Percentiles rank a stretch among this genome's conserved stretches.
Evolutionary conservation across 2,797 vertebrate species (phyloP).

Genomic region (Florisuga fusca): DNA sequence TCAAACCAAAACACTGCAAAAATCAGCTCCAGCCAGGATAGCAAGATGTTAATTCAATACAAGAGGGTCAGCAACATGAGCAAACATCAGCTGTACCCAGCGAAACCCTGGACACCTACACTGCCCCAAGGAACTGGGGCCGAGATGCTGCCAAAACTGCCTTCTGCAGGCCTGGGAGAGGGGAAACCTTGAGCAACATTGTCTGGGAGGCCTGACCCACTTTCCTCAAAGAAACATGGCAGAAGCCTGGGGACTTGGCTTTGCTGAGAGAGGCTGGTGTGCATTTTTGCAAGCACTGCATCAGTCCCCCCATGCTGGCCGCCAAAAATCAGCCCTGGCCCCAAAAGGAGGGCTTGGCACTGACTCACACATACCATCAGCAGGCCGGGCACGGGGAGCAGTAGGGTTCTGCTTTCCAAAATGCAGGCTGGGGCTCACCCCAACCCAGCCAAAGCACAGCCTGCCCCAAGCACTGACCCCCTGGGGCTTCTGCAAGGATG

Average conservation of each 20-base stretch:
- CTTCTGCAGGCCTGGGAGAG: not conserved
- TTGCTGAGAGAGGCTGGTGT: not conserved
- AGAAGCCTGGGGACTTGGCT: not conserved
- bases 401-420: not conserved
- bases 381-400: not conserved
- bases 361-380: accelerated
- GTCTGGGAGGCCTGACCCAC: not conserved
- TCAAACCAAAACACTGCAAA: not conserved
- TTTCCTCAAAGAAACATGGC: not conserved
- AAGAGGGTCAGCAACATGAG: not conserved
- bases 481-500: accelerated
- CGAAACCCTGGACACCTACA: not conserved
- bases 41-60: not conserved
- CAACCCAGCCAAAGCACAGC: not conserved
- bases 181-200: not conserved
- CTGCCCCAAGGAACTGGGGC: not conserved
- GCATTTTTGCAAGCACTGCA: not conserved
- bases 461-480: not conserved
- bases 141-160: not conserved
- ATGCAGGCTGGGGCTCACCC: not conserved
- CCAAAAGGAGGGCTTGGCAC: accelerated
- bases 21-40: not conserved
- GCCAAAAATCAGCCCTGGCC: accelerated
- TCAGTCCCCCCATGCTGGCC: accelerated
- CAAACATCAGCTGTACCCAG: accelerated